Evolutionary conservation across 1,140 invertebrate species (phyloP).

Genomic region (Aphelenchoides fujianensis): DNA sequence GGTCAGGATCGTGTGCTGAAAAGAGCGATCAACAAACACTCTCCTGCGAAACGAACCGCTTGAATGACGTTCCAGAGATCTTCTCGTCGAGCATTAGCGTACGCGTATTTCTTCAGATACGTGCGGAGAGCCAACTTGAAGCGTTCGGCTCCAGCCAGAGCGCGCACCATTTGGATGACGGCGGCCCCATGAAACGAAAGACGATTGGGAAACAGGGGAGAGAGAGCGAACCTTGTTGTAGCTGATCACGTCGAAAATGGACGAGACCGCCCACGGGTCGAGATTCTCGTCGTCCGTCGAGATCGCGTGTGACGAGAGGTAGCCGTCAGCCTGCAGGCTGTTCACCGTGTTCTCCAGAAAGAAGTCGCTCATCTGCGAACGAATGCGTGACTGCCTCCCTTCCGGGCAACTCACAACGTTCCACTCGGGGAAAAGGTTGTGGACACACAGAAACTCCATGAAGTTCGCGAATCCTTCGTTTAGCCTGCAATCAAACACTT

Average conservation of each 20-base stretch:
- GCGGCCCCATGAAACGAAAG: constrained; percentile 41
- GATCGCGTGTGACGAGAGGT: constrained; percentile 44
- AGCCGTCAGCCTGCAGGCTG: constrained; percentile 42
- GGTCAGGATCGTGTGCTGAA: constrained; percentile 41
- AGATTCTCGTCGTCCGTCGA: constrained; percentile 40
- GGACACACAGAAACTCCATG: constrained; percentile 70
- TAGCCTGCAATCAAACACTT: constrained; percentile 67
- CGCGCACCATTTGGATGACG: constrained; percentile 49
- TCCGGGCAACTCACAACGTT: constrained; percentile 43
- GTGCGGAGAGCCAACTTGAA: constrained; percentile 45
- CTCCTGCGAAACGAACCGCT: no score
- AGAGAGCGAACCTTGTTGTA: constrained; percentile 45
- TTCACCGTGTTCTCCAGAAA: constrained; percentile 45
- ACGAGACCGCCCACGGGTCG: constrained; percentile 42
- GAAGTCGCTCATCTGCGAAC: constrained; percentile 47
- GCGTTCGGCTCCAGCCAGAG: constrained; percentile 39
- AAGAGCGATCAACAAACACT: no score
- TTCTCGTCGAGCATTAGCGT: constrained; percentile 41
- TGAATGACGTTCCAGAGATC: constrained; percentile 53
- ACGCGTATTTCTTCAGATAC: constrained; percentile 49
- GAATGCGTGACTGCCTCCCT: background rate
- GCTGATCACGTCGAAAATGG: constrained; percentile 48
- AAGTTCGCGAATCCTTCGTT: constrained; percentile 83
- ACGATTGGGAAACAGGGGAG: constrained; percentile 3
- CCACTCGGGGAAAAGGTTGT: constrained; percentile 48